Evolutionary conservation across 1,140 invertebrate genomes (phyloP).

Genomic region (Orius insidiosus): DNA sequence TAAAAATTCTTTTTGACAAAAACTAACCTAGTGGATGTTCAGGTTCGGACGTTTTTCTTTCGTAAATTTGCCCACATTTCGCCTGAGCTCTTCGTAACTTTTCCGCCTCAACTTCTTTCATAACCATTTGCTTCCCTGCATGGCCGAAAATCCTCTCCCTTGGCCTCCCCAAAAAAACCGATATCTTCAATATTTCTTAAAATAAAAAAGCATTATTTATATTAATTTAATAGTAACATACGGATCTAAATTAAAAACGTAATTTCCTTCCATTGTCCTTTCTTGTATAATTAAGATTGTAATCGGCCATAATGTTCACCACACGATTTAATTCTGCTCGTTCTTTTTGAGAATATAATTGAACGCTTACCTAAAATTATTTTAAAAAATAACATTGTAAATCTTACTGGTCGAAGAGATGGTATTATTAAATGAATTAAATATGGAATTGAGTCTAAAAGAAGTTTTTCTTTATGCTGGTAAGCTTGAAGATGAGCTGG

Average conservation of each 20-base stretch:
- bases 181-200: constrained; percentile 31
- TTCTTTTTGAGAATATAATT: constrained; percentile 61
- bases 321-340: constrained; percentile 48
- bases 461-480: constrained; percentile 33
- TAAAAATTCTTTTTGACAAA: too few relatives aligned
- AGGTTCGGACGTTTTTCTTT: too few relatives aligned
- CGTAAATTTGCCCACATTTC: too few relatives aligned
- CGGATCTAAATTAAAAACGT: constrained; percentile 66
- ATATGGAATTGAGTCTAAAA: constrained; percentile 55
- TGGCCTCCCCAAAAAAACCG: constrained; percentile 25
- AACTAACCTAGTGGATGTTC: too few relatives aligned
- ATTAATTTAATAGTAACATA: too few relatives aligned
- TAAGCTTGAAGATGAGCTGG: constrained; percentile 37
- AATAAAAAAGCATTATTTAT: too few relatives aligned
- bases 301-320: constrained; percentile 79
- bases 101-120: constrained; percentile 55
- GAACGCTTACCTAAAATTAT: too few relatives aligned
- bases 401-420: constrained; percentile 55
- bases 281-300: constrained; percentile 79
- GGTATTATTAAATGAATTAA: constrained; percentile 61
- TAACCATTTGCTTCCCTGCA: constrained; percentile 47
- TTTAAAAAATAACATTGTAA: too few relatives aligned
- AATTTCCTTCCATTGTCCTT: constrained; percentile 54
- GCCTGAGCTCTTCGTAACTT: constrained; percentile 35
- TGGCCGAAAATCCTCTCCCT: constrained; percentile 16